phyloP scores from a whole-genome alignment of 2,888 invertebrate genomes.

The Metacarcinus magister region DNA sequence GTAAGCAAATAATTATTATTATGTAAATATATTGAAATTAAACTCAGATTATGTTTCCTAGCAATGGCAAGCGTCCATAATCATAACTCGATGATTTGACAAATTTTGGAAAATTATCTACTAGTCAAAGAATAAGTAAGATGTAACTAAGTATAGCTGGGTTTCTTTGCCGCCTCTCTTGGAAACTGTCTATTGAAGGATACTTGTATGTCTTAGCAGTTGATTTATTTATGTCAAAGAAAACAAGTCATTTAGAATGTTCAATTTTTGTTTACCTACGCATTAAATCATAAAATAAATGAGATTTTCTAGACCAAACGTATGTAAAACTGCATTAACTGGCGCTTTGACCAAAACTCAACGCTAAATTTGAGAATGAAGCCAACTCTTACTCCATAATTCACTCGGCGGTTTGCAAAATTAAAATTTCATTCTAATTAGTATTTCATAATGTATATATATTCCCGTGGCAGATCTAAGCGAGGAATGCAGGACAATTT shows the following conservation, averaged over 20 bases:
- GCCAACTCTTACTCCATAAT: not conserved
- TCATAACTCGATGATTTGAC: not conserved
- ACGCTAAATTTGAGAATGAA: not conserved
- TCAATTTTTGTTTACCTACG: not conserved
- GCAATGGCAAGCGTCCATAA: not conserved
- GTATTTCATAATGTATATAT: conserved; percentile 3
- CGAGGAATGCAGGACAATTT: not conserved
- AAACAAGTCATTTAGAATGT: not conserved
- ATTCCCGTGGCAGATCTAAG: not conserved
- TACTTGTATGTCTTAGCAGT: not conserved
- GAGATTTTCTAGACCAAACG: not conserved
- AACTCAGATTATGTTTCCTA: not conserved
- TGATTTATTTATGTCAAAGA: not conserved
- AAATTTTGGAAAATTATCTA: too few species aligned
- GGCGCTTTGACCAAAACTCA: not conserved
- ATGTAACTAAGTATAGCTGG: not conserved
- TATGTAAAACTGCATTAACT: not conserved
- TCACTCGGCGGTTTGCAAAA: not conserved
- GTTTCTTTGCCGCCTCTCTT: not conserved
- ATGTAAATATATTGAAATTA: not conserved
- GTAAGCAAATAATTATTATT: not conserved
- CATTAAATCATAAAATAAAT: not conserved
- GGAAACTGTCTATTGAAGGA: not conserved
- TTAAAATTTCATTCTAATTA: not conserved
- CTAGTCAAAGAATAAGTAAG: not conserved